These are phyloP conservation scores for Callosobruchus maculatus DNA, from an alignment of 2,888 invertebrate genomes.

Conservation along the genomic window DNA sequence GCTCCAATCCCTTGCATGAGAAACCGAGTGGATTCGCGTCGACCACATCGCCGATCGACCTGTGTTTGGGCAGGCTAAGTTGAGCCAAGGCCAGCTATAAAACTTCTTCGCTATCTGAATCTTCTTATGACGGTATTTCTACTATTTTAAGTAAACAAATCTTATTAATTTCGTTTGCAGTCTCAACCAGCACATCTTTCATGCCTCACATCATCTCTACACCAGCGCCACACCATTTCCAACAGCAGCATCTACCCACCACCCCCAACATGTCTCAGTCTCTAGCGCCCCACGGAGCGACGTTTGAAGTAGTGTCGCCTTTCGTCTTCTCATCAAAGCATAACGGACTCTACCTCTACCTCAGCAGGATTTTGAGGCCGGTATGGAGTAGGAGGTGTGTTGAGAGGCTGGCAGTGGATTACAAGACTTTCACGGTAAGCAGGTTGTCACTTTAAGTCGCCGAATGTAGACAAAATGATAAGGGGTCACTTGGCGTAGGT, in stretches of 20 bases:
- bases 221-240: slow-evolving; percentile 33
- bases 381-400: slow-evolving; percentile 84
- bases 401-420: slow-evolving; percentile 54
- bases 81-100: too few species aligned
- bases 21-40: too few species aligned
- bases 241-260: slow-evolving; percentile 14
- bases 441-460: too few species aligned
- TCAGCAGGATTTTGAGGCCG: slow-evolving; percentile 81
- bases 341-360: slow-evolving; percentile 88
- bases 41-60: too few species aligned
- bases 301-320: slow-evolving; percentile 30
- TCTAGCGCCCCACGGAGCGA: slow-evolving; percentile 16
- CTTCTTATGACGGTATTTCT: too few species aligned
- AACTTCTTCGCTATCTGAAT: too few species aligned
- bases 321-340: slow-evolving; percentile 73
- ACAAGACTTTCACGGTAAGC: slow-evolving; percentile 58
- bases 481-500: too few species aligned
- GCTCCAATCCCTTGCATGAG: too few species aligned
- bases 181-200: slow-evolving; percentile 33
- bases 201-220: slow-evolving; percentile 47
- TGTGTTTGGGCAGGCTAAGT: too few species aligned
- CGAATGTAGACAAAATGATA: too few species aligned
- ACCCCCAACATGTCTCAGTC: slow-evolving; percentile 22
- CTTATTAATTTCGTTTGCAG: slow-evolving; percentile 15
- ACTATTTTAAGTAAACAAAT: too few species aligned